These are phyloP conservation scores for Andrena chrysosceles DNA, from an alignment of 2,888 invertebrate species.

Conservation along the genomic window DNA sequence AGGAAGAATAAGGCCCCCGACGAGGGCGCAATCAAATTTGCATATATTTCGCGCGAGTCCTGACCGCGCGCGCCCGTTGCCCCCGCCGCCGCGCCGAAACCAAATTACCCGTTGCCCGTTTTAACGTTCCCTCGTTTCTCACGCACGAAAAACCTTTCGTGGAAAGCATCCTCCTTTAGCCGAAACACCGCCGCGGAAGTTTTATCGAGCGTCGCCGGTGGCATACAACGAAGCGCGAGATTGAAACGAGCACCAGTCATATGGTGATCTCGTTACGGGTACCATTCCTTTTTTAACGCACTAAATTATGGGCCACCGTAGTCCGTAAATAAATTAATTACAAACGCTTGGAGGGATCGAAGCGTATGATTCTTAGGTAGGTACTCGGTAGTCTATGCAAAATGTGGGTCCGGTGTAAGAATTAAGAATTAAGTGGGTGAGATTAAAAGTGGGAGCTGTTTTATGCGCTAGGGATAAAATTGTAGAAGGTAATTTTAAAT, in stretches of 20 bases:
- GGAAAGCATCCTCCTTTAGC: constrained; percentile 3
- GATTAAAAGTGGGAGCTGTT: no score
- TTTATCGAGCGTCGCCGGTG: neutral
- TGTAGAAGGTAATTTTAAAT: no score
- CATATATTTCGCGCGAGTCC: constrained; percentile 48
- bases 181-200: neutral
- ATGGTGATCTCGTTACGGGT: constrained; percentile 23
- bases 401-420: no score
- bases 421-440: no score
- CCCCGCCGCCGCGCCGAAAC: neutral
- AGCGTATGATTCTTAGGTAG: no score
- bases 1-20: constrained; percentile 22
- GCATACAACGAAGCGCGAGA: no score
- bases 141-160: constrained; percentile 19
- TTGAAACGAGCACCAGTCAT: no score
- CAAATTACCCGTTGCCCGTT: constrained; percentile 31
- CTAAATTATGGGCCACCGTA: constrained; percentile 16
- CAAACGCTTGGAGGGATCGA: no score
- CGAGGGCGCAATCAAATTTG: constrained; percentile 34
- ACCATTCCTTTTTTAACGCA: constrained; percentile 4
- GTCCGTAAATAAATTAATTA: constrained; percentile 35
- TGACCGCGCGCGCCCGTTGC: constrained; percentile 14
- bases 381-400: no score
- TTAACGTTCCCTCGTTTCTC: constrained; percentile 13
- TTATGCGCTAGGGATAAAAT: no score